Evolutionary conservation across 2,888 invertebrate species (phyloP).

Genomic region (Lutraria lutraria): DNA sequence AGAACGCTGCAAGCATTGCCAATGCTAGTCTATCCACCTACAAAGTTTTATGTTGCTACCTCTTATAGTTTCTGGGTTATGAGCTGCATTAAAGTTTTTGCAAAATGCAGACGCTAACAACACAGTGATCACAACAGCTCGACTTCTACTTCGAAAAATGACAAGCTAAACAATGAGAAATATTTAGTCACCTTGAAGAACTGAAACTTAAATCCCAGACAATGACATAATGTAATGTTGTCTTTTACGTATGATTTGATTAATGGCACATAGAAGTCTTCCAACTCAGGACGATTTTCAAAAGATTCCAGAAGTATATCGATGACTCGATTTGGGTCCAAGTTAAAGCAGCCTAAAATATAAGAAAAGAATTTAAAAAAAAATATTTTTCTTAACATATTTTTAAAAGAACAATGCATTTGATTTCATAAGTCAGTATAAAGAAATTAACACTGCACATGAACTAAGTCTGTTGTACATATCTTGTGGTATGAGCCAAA

Average conservation of each 20-base stretch:
- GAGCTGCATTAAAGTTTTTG: too few species aligned
- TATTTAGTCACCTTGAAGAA: conserved; percentile 88
- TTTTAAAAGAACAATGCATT: neutral
- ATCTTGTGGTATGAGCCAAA: neutral
- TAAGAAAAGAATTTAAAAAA: neutral
- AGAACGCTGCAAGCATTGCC: too few species aligned
- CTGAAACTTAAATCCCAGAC: conserved; percentile 96
- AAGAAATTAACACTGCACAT: neutral
- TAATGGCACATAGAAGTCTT: conserved; percentile 94
- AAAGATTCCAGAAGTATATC: conserved; percentile 98
- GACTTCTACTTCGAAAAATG: too few species aligned
- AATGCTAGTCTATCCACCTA: too few species aligned
- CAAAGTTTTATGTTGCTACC: too few species aligned
- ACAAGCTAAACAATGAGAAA: too few species aligned
- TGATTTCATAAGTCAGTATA: neutral
- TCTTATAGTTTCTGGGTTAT: too few species aligned
- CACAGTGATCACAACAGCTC: too few species aligned
- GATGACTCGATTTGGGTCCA: conserved; percentile 98
- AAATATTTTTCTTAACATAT: neutral
- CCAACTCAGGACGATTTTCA: conserved; percentile 90
- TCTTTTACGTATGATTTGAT: conserved; percentile 96
- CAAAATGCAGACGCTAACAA: too few species aligned
- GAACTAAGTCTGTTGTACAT: neutral
- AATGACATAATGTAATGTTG: conserved; percentile 95
- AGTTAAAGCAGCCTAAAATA: conserved; percentile 95